Percentiles rank a stretch among this genome's conserved stretches.
Evolutionary conservation across 2,888 invertebrate genomes (phyloP).

Genomic region (Parochlus steinenii): DNA sequence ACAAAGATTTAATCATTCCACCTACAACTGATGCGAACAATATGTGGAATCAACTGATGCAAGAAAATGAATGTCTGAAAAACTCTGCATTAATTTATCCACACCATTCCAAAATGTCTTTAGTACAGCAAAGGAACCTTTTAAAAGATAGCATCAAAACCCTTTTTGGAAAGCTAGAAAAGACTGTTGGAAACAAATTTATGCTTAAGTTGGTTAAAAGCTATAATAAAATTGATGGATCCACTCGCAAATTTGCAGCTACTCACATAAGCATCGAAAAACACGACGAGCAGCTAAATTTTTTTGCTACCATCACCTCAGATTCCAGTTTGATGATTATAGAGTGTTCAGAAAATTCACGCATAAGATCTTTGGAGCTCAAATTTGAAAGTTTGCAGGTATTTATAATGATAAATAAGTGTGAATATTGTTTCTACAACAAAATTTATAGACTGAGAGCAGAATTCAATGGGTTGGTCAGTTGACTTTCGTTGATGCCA

Average conservation of each 20-base stretch:
- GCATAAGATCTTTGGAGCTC: slow-evolving; percentile 26
- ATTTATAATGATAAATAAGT: slow-evolving; percentile 31
- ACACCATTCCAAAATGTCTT: slow-evolving; percentile 55
- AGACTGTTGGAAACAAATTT: slow-evolving; percentile 46
- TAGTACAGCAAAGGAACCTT: slow-evolving; percentile 63
- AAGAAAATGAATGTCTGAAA: slow-evolving; percentile 52
- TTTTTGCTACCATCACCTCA: slow-evolving; percentile 1
- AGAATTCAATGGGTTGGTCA: slow-evolving; percentile 18
- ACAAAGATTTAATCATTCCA: slow-evolving; percentile 49
- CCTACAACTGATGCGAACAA: slow-evolving; percentile 53
- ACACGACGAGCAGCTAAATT: slow-evolving; percentile 19
- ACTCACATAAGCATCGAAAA: slow-evolving; percentile 22
- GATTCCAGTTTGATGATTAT: neutral
- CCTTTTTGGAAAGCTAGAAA: slow-evolving; percentile 49
- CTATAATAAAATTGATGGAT: slow-evolving; percentile 29
- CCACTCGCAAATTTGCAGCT: slow-evolving; percentile 17
- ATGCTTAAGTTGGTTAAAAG: slow-evolving; percentile 35
- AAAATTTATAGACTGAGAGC: slow-evolving; percentile 26
- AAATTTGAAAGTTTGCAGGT: slow-evolving; percentile 31
- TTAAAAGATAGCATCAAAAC: slow-evolving; percentile 46
- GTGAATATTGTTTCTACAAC: slow-evolving; percentile 37
- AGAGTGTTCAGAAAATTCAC: neutral
- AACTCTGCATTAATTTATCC: slow-evolving; percentile 57
- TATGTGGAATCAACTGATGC: slow-evolving; percentile 60
- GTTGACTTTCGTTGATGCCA: slow-evolving; percentile 44